Base-by-base conservation (phyloP, 53 echinoderm and acorn worm genomes). In the Pentamera pediparva region DNA sequence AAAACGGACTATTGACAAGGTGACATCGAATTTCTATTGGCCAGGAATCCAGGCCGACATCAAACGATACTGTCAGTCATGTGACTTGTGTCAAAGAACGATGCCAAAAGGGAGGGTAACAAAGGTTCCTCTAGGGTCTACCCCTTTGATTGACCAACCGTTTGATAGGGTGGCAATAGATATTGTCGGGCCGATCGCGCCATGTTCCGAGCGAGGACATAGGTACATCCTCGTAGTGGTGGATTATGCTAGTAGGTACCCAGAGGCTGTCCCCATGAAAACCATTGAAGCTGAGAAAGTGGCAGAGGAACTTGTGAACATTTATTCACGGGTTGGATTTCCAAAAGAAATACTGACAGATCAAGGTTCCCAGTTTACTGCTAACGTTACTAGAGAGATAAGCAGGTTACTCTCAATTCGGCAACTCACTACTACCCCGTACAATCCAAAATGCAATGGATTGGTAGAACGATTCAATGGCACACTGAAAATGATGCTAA, bases 81-180 rank as follows among this genome's bases (percentile, higher is more conserved):
- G 87, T 61, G 82, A 87, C 59, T 20, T 52, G 53, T 87, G 87
- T 61, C 87, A 87, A 34, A 62, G 78, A 4, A 87, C 77, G 5
- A 57, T 82, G 3, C 78, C 76, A 20, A 87, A 82, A 82, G 78
- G 74, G 0, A 70, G 47, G 15, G 64, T 76, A 4, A 73, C 62
- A 6, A 82, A 73, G 33, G 82, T 87, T 6, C 82, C 78, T 15
- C 34, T 82, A 18, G 87, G 74, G 30, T 18, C 19, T 33, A 69
- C 71, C 57, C 81, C 86, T 7, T 27, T 82, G 1, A 82, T 73
- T 30, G 82, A 77, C 37, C 43, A 41, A 10, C 78, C 78, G 8
- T 82, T 82, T 28, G 38, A 71, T 5, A 39, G 87, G 19, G 26
- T 87, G 17, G 78, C 78, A 5, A 62, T 78, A 20, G 82, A 87